Conservation (phyloP, 1,140 invertebrate genomes). For the Listronotus bonariensis region DNA sequence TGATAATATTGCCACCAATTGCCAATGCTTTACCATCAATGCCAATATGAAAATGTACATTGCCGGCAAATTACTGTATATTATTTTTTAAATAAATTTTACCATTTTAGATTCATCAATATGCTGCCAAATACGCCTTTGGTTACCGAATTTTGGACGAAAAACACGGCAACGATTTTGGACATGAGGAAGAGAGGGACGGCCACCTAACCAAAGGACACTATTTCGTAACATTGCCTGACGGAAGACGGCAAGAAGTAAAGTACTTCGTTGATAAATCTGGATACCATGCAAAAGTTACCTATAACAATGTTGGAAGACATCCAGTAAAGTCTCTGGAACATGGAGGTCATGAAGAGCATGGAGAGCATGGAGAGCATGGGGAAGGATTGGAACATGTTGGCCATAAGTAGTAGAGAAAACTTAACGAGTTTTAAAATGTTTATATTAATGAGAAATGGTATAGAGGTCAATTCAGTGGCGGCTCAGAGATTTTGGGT, state of each 20-base stretch:
- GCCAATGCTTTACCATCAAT: too few species aligned
- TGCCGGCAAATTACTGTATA: too few species aligned
- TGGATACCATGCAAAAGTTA: constrained; percentile 78
- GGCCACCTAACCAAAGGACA: constrained; percentile 70
- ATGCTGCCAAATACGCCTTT: constrained; percentile 75
- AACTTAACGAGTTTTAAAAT: too few species aligned
- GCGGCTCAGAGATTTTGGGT: too few species aligned
- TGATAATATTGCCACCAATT: too few species aligned
- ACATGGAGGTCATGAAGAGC: too few species aligned
- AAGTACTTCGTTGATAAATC: constrained; percentile 74
- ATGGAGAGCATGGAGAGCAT: too few species aligned
- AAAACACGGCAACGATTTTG: constrained; percentile 71
- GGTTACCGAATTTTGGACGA: constrained; percentile 74
- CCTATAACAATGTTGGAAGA: constrained; percentile 60
- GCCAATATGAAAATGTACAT: too few species aligned
- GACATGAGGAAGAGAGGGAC: constrained; percentile 68
- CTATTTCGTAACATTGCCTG: constrained; percentile 78
- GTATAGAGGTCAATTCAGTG: too few species aligned
- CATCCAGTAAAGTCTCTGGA: constrained; percentile 6
- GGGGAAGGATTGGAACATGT: too few species aligned
- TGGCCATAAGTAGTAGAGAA: too few species aligned
- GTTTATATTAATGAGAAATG: too few species aligned
- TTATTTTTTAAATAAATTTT: constrained; percentile 40
- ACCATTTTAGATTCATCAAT: constrained; percentile 61
- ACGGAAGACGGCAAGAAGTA: constrained; percentile 76